Base-by-base conservation (phyloP, 1,140 invertebrate species). In the Dolichoris vasculosae region DNA sequence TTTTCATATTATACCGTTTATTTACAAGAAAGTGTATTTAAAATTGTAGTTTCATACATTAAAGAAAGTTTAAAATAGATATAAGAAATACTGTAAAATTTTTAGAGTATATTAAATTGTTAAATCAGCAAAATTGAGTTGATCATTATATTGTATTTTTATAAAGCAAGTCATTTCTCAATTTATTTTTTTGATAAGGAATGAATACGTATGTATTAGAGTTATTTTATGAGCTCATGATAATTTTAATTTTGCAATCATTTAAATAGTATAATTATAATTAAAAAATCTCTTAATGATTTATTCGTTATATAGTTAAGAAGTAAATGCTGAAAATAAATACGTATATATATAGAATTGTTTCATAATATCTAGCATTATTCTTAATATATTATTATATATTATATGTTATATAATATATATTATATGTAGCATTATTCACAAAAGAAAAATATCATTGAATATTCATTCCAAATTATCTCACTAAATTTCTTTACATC, bases 101-200 rank as follows among this genome's bases (percentile, higher is more conserved):
- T 55, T 26, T 4, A 26, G 23, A 59, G 38, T 38, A 43, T 71
- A 43, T 71, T 75, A 43, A 4, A 75, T 1, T 46, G 32, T 9
- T n/a, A n/a, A n/a, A n/a, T n/a, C n/a, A 40, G 8, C 43, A 30
- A 59, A 75, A 55, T 82, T 59, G 30, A 82, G 15, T 75, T 30
- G 32, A 75, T 73, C 43, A 23, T 75, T 75, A 59, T 32, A 23
- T 26, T 13, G 35, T 13, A 83, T 89, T 87, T 83, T 87, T 89
- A 83, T 91, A 26, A 63, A 51, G 55, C 48, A 82, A 73, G 55
- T 3, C 32, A 76, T 82, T 59, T 71, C 71, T 43, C 0, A 59
- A 73, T 55, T 51, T 51, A 67, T 48, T 63, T 82, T n/a, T 71
- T 17, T 48, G n/a, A 48, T 73, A 26, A 35, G 11, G 7, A 48